Conservation (phyloP, 2,113 vertebrate genomes). For the Copsychus sechellarum region DNA sequence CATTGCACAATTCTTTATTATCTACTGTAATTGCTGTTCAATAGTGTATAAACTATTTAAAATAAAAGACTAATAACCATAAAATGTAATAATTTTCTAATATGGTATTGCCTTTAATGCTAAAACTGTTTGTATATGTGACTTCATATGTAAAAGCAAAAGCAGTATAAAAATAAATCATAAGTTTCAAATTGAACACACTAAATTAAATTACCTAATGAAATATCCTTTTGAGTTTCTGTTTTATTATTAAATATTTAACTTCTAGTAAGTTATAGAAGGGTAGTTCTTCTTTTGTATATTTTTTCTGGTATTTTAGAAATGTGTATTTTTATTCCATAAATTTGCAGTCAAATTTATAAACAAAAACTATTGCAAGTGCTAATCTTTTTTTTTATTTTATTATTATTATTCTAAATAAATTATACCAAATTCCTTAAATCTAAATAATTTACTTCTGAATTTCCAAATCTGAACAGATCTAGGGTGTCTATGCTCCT, state of each 20-base stretch:
- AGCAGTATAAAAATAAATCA: constrained; percentile 29
- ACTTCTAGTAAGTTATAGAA: neutral
- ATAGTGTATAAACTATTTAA: constrained; percentile 29
- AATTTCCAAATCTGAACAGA: neutral
- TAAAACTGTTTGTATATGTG: constrained; percentile 25
- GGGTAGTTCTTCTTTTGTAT: neutral
- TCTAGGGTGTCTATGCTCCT: neutral
- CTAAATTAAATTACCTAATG: constrained; percentile 26
- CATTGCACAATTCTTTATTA: constrained; percentile 31
- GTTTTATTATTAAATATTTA: neutral
- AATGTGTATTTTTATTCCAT: neutral
- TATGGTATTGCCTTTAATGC: constrained; percentile 6
- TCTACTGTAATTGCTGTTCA: constrained; percentile 20
- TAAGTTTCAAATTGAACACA: neutral
- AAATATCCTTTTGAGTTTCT: constrained; percentile 10
- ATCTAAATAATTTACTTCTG: neutral
- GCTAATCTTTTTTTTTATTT: neutral
- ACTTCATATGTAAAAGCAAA: constrained; percentile 34
- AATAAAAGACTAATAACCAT: constrained; percentile 9
- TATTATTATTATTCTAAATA: neutral
- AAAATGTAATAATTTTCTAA: constrained; percentile 29
- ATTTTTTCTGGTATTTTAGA: neutral
- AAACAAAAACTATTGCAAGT: neutral
- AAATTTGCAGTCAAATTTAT: neutral
- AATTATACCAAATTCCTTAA: neutral